These are phyloP conservation scores for Megalonaias nervosa DNA, from an alignment of 1,140 invertebrate genomes.

Conservation along the genomic window DNA sequence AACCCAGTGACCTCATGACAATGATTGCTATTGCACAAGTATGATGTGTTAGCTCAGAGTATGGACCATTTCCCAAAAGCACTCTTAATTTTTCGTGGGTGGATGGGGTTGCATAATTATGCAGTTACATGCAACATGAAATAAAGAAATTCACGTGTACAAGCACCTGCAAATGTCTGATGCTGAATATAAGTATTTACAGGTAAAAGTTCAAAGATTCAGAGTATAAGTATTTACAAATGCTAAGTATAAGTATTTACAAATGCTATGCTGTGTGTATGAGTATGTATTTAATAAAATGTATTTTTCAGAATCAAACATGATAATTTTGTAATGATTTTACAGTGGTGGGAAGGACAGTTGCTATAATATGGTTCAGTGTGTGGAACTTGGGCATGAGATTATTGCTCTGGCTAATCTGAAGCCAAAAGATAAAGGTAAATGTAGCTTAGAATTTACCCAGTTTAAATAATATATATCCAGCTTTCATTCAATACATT, in stretches of 20 bases:
- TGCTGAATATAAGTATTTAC: not conserved
- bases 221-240: not conserved
- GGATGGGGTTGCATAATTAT: too few species aligned
- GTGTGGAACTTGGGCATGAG: conserved; percentile 94
- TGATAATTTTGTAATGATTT: conserved; percentile 18
- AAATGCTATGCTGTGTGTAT: too few species aligned
- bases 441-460: conserved; percentile 1
- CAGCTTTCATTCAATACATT: too few species aligned
- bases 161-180: not conserved
- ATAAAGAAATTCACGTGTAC: too few species aligned
- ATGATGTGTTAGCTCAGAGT: too few species aligned
- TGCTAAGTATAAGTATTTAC: not conserved
- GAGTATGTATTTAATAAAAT: too few species aligned
- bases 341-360: conserved; percentile 99
- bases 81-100: too few species aligned
- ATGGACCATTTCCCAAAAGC: too few species aligned
- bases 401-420: conserved; percentile 98
- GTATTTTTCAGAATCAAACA: not conserved
- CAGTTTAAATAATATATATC: too few species aligned
- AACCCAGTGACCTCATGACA: too few species aligned
- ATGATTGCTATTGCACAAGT: too few species aligned
- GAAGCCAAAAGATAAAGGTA: conserved; percentile 88
- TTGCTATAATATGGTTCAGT: conserved; percentile 99
- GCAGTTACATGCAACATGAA: too few species aligned
- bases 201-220: not conserved